Evolutionary conservation across 2,888 invertebrate species (phyloP), one percentile per base, ranked within the genome.

Genomic region (Eulithis testata): DNA sequence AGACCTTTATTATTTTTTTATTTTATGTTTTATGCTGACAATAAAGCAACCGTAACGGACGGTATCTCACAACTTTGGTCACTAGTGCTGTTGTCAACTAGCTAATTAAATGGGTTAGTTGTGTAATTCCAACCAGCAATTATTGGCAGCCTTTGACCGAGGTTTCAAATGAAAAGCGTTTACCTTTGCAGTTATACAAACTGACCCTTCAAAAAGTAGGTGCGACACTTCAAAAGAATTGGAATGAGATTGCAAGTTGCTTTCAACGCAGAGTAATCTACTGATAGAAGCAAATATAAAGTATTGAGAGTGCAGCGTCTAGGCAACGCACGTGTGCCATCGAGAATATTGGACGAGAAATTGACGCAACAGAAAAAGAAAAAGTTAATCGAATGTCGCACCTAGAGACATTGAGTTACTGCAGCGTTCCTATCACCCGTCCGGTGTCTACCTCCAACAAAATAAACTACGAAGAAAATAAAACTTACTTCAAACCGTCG

Each of bases 1-100:
- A 75, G 77, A 78, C 78, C 80, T 85, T 87, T 85, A 78, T 82
- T 86, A 84, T 88, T 87, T 87, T 86, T 89, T 86, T 85, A 85
- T 85, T 87, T 81, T 82, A 78, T 77, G 77, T 76, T 31, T 31
- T 31, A 31, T 31, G 31, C 31, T 70, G 79, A 85, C 79, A 84
- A 84, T 83, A 82, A 81, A 81, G 72, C 70, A 69, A 70, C 73
- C 63, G 69, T 70, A 73, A 73, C 68, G 70, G 71, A 71, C 68
- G 68, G 72, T 73, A 72, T 73, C 74, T 73, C 77, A 64, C 76
- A 73, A 70, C 74, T 74, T 67, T 66, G 73, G 76, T 73, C 70
- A 68, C 52, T 70, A 65, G 62, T 66, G 54, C 56, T 70, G 65
- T 71, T 72, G 68, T 71, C 14, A 60, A 69, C 61, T 60, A 63